Base-by-base conservation (phyloP, 1,140 invertebrate species). In the Plodia interpunctella region DNA sequence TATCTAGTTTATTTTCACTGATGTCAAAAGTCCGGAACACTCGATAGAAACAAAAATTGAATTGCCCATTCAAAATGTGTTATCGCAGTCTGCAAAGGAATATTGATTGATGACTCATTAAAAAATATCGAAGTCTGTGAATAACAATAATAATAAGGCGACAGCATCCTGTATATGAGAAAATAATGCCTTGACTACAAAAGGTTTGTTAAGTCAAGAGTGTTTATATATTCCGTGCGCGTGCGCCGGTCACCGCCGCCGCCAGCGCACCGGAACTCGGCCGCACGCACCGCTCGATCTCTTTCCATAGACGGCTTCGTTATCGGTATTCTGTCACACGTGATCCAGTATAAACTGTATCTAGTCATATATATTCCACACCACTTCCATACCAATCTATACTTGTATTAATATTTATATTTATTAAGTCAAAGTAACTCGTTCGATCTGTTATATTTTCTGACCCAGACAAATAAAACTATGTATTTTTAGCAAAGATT, bases 231-330 rank as follows among this genome's bases (percentile, higher is more conserved):
- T 76, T 80, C 75, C 32, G 54, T 59, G 54, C 68, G 67, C 74
- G 72, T 68, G 72, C 72, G 72, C 66, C 70, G 66, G 53, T 51
- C 66, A 70, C 64, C 68, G 66, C 65, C 64, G 56, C 55, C 57
- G 52, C 50, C 54, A 57, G 59, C 49, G 52, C 72, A 76, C 77
- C 81, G 81, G 81, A 84, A 79, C 70, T 74, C 50, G 62, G 69
- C 65, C 69, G 65, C 61, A 70, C 59, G 63, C 70, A 71, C 68
- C 68, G 57, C 67, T 79, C 66, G 71, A 78, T 76, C 74, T 72
- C 65, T 71, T 73, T 78, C 73, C 76, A 68, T 73, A 74, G 68
- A 77, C 72, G 20, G 49, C 74, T 75, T 74, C 71, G 64, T 62
- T 50, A 64, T 65, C 52, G 59, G 49, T 59, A 67, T 63, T 72